Percentiles rank a stretch among this genome's conserved stretches.
Conservation (phyloP, 2,797 vertebrate species). For the Arrhamphus sclerolepis region DNA sequence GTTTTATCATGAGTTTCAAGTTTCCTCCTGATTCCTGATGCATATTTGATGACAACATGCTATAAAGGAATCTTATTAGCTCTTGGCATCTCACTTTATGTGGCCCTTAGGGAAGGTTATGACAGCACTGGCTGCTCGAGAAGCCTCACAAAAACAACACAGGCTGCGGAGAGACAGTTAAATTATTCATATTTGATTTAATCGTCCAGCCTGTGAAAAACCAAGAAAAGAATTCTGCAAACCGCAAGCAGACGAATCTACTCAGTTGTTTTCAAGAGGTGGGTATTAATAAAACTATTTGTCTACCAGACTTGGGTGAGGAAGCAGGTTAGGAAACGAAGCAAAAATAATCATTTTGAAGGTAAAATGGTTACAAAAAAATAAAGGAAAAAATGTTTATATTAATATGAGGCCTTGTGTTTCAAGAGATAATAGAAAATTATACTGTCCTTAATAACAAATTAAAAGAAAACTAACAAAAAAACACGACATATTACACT, state of each 20-base stretch:
- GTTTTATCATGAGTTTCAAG: too few relatives aligned
- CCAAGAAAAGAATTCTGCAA: slow-evolving; percentile 31
- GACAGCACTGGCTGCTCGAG: slow-evolving; percentile 48
- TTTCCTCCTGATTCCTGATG: not conserved
- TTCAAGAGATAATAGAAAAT: too few relatives aligned
- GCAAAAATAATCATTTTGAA: not conserved
- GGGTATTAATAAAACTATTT: not conserved
- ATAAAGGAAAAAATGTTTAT: too few relatives aligned
- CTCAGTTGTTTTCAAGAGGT: slow-evolving; percentile 18
- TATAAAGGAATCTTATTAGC: slow-evolving; percentile 29
- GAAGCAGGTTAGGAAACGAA: too few relatives aligned
- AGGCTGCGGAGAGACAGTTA: slow-evolving; percentile 58
- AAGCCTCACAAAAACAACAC: slow-evolving; percentile 64
- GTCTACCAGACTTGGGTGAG: not conserved
- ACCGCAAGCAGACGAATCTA: slow-evolving; percentile 34
- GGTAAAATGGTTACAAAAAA: not conserved
- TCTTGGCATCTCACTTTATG: slow-evolving; percentile 35
- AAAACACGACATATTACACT: too few relatives aligned
- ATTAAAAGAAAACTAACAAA: too few relatives aligned
- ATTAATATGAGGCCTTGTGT: too few relatives aligned
- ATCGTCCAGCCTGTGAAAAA: slow-evolving; percentile 41
- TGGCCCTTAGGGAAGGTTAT: slow-evolving; percentile 50
- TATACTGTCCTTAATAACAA: too few relatives aligned
- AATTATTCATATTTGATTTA: slow-evolving; percentile 76
- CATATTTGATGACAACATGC: not conserved